A percentile compares a stretch with the other conserved stretches of the same genome.
Conservation (phyloP, 2,113 vertebrate species). For the Microcebus tavaratra region DNA sequence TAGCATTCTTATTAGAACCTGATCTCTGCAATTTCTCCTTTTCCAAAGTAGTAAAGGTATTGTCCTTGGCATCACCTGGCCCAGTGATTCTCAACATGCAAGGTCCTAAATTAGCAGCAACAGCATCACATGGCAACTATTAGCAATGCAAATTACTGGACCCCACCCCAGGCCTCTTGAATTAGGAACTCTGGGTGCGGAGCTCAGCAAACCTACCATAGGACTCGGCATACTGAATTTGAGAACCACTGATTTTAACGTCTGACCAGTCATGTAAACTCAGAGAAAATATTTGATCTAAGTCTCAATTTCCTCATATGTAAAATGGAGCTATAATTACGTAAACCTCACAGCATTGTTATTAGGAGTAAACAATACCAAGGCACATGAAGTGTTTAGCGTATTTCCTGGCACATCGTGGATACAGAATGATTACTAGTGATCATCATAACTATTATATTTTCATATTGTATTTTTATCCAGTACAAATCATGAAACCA, state of each 20-base stretch:
- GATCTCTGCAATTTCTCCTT: slow-evolving; percentile 55
- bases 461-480: not conserved
- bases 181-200: not conserved
- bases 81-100: not conserved
- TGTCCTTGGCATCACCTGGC: not conserved
- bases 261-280: not conserved
- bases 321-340: not conserved
- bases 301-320: not conserved
- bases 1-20: slow-evolving; percentile 58
- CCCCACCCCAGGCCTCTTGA: not conserved
- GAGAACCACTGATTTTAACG: not conserved
- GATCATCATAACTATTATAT: not conserved
- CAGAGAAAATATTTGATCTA: not conserved
- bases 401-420: not conserved
- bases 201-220: not conserved
- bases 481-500: not conserved
- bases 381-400: not conserved
- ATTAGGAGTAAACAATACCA: not conserved
- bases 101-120: not conserved
- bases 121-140: not conserved
- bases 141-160: not conserved
- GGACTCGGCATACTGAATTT: not conserved
- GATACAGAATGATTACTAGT: not conserved
- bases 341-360: not conserved
- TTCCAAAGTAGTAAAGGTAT: slow-evolving; percentile 34